Evolutionary conservation across 1,140 invertebrate species (phyloP).

Genomic region (Archegozetes longisetosus): DNA sequence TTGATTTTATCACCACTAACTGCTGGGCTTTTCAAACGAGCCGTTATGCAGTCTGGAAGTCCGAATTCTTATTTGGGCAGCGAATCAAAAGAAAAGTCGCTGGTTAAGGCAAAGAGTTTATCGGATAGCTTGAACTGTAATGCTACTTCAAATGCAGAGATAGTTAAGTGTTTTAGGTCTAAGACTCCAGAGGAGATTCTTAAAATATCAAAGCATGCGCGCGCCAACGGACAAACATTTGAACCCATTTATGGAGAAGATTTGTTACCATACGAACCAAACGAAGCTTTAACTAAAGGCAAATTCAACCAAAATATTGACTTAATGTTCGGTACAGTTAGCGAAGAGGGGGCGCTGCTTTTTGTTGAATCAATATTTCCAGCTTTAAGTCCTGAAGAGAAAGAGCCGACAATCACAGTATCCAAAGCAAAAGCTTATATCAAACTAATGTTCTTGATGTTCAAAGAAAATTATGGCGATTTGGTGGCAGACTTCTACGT

Average conservation of each 20-base stretch:
- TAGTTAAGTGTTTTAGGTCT: not conserved
- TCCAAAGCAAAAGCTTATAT: not conserved
- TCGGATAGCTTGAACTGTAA: not conserved
- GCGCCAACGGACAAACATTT: not conserved
- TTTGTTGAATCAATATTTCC: not conserved
- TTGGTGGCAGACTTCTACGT: conserved; percentile 9
- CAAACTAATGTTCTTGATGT: not conserved
- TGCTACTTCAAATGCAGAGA: not conserved
- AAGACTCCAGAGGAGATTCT: not conserved
- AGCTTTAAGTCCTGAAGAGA: not conserved
- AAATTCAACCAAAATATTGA: not conserved
- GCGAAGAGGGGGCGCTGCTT: not conserved
- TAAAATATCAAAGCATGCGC: not conserved
- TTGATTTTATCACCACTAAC: conserved; percentile 46
- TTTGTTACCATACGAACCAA: not conserved
- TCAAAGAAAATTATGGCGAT: not conserved
- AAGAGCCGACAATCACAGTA: not conserved
- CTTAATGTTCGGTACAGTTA: not conserved
- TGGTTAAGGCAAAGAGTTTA: not conserved
- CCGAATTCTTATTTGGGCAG: not conserved
- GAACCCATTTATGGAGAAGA: conserved; percentile 2
- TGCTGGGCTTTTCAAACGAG: conserved; percentile 48
- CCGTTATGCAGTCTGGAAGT: conserved; percentile 54
- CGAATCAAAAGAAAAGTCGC: not conserved
- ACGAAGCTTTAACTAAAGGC: not conserved